These are phyloP conservation scores for Brachycybe producta DNA, from an alignment of 2,888 invertebrate species.

Conservation along the genomic window DNA sequence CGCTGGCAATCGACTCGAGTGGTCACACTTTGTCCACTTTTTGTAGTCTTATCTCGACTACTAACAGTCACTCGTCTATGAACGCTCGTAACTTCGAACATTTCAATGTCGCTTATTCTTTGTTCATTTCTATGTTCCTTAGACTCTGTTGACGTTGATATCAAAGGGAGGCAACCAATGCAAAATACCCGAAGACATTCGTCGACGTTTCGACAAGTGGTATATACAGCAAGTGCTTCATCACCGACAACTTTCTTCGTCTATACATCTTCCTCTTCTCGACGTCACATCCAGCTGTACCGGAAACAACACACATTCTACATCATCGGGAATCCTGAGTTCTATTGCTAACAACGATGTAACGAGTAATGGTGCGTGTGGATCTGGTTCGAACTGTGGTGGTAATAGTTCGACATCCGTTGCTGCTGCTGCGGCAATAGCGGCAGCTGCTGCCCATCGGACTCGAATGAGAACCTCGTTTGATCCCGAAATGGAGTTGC, in stretches of 20 bases:
- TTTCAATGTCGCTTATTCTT: no score
- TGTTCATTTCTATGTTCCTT: no score
- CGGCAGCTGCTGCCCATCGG: constrained; percentile 20
- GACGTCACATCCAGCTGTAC: constrained; percentile 1
- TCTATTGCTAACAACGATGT: no score
- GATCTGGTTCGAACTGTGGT: background rate
- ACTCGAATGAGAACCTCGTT: constrained; percentile 87
- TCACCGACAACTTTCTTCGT: constrained; percentile 30
- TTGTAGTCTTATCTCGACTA: no score
- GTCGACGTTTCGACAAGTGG: constrained; percentile 84
- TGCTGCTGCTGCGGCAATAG: constrained; percentile 1
- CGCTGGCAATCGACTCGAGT: no score
- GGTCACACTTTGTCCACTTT: no score
- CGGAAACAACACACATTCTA: background rate
- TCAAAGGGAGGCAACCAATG: constrained; percentile 54
- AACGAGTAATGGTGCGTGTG: background rate
- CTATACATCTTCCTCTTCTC: constrained; percentile 16
- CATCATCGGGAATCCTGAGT: background rate
- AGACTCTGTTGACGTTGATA: constrained; percentile 53
- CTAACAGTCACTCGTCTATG: no score
- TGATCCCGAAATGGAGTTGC: constrained; percentile 90
- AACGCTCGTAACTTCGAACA: no score
- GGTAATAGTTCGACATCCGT: background rate
- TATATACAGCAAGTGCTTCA: constrained; percentile 60
- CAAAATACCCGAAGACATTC: constrained; percentile 63